Evolutionary conservation across 2,113 vertebrate genomes (phyloP).

Genomic region (Erpornis zantholeuca): DNA sequence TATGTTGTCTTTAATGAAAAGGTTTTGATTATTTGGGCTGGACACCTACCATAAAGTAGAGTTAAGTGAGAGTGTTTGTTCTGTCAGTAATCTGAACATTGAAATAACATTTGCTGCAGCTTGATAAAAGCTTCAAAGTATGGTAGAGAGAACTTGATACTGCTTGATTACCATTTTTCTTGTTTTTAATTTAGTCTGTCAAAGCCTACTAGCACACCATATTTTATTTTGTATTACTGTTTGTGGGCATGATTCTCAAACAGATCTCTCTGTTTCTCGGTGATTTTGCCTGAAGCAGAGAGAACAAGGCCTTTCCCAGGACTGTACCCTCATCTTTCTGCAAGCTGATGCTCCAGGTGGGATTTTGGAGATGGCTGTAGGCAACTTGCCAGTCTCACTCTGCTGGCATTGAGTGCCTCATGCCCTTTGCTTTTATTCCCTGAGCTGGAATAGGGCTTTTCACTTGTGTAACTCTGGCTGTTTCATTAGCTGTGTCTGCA

Average conservation of each 20-base stretch:
- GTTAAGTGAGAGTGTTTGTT: not conserved
- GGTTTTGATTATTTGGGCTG: conserved; percentile 1
- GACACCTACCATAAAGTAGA: not conserved
- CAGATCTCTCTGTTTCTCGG: not conserved
- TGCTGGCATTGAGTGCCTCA: not conserved
- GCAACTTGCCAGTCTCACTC: not conserved
- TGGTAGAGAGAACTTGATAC: not conserved
- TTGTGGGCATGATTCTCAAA: not conserved
- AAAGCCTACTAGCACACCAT: not conserved
- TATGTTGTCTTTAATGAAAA: not conserved
- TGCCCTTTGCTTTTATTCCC: not conserved
- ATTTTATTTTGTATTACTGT: not conserved
- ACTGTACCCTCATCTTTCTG: not conserved
- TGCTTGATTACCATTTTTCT: not conserved
- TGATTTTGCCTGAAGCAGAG: not conserved
- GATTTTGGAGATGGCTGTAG: not conserved
- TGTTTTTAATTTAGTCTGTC: not conserved
- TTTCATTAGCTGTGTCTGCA: not conserved
- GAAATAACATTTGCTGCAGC: not conserved
- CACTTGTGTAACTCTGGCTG: not conserved
- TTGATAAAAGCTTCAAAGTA: not conserved
- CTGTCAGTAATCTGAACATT: not conserved
- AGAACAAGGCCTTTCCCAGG: not conserved
- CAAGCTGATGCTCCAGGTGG: conserved; percentile 29
- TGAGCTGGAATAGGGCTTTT: not conserved